Evolutionary conservation across 2,888 invertebrate genomes (phyloP).

Genomic region (Nycteola revayana): DNA sequence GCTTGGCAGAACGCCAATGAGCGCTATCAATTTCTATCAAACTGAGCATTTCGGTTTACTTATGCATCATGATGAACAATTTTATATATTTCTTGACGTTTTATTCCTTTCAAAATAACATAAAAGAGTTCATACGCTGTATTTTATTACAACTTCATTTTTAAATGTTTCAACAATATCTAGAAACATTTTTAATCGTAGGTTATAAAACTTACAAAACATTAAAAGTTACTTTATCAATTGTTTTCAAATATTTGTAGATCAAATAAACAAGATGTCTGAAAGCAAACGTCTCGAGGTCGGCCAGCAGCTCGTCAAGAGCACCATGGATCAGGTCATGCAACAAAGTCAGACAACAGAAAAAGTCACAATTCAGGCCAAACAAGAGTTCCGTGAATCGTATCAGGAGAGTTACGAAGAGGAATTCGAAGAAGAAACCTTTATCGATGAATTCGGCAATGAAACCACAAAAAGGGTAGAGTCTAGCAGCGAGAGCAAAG

Average conservation of each 20-base stretch:
- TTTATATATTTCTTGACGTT: constrained; percentile 38
- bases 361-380: constrained; percentile 69
- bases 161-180: too few relatives aligned
- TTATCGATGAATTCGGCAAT: constrained; percentile 70
- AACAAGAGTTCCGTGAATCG: constrained; percentile 75
- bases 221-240: constrained; percentile 15
- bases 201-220: too few relatives aligned
- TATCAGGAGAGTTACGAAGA: constrained; percentile 76
- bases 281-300: constrained; percentile 64
- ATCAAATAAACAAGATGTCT: constrained; percentile 57
- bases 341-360: constrained; percentile 67
- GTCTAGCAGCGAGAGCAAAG: constrained; percentile 75
- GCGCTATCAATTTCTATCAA: constrained; percentile 66
- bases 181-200: too few relatives aligned
- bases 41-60: constrained; percentile 50
- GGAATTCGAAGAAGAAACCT: constrained; percentile 75
- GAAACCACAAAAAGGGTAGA: constrained; percentile 71
- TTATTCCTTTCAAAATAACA: constrained; percentile 21
- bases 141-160: constrained; percentile 8
- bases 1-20: constrained; percentile 58
- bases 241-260: constrained; percentile 41
- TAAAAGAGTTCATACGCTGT: constrained; percentile 9
- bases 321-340: constrained; percentile 72
- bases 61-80: constrained; percentile 43
- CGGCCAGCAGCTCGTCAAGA: constrained; percentile 73